phyloP scores from a whole-genome alignment of 2,888 invertebrate genomes.

The Dicyrtoma fusca region DNA sequence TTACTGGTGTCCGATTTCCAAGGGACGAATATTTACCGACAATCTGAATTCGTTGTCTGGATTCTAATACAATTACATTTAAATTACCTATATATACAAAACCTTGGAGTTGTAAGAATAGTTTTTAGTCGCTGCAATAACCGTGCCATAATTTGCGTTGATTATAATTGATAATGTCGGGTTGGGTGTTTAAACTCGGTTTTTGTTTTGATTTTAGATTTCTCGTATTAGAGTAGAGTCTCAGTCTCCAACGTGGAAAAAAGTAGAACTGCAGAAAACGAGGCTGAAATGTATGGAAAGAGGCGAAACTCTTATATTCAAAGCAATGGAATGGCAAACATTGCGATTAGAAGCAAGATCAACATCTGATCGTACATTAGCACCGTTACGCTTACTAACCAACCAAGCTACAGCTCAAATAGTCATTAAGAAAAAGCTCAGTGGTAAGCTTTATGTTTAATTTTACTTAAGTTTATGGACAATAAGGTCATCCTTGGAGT shows the following conservation, averaged over 20 bases:
- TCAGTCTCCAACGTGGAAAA: slow-evolving; percentile 86
- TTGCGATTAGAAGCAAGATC: slow-evolving; percentile 93
- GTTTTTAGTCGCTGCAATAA: too few relatives aligned
- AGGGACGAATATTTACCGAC: too few relatives aligned
- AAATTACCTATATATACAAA: too few relatives aligned
- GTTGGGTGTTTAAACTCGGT: too few relatives aligned
- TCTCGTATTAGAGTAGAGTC: slow-evolving; percentile 92
- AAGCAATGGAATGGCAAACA: slow-evolving; percentile 96
- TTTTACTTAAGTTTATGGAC: background rate
- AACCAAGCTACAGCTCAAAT: slow-evolving; percentile 94
- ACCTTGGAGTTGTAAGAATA: too few relatives aligned
- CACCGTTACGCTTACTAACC: slow-evolving; percentile 87
- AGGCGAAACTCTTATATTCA: slow-evolving; percentile 92
- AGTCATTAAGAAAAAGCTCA: slow-evolving; percentile 89
- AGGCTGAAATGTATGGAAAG: slow-evolving; percentile 86
- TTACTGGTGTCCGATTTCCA: too few relatives aligned
- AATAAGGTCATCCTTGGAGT: too few relatives aligned
- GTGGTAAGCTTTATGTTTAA: slow-evolving; percentile 68
- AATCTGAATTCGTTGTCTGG: too few relatives aligned
- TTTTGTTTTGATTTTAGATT: slow-evolving; percentile 66
- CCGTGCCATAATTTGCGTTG: too few relatives aligned
- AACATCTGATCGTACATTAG: slow-evolving; percentile 70
- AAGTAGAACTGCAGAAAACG: slow-evolving; percentile 84
- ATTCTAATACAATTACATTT: too few relatives aligned
- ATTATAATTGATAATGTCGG: too few relatives aligned